These are phyloP conservation scores for Sphinx pinastri DNA, from an alignment of 2,888 invertebrate species.

Conservation along the genomic window DNA sequence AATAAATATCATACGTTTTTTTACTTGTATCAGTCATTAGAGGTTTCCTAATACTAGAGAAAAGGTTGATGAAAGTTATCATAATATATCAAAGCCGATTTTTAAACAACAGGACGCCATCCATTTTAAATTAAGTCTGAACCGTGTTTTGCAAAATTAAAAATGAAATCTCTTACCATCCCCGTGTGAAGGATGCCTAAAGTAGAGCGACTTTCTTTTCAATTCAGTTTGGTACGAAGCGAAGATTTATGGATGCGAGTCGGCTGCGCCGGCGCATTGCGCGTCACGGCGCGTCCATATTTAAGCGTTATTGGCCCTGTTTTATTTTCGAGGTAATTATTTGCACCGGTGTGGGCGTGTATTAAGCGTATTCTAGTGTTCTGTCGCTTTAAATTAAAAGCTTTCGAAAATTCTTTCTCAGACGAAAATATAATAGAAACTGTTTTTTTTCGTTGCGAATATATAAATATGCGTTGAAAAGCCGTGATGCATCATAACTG, in stretches of 20 bases:
- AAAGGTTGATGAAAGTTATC: neutral
- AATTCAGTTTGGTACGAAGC: constrained; percentile 8
- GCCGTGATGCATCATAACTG: too few relatives aligned
- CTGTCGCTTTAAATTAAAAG: neutral
- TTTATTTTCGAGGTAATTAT: constrained; percentile 45
- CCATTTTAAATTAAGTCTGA: neutral
- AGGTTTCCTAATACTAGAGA: too few relatives aligned
- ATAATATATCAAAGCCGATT: neutral
- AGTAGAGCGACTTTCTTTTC: constrained; percentile 19
- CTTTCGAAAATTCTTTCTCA: too few relatives aligned
- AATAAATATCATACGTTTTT: neutral
- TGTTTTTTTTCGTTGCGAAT: too few relatives aligned
- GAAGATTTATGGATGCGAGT: constrained; percentile 11
- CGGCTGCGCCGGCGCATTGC: neutral
- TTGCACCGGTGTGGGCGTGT: constrained; percentile 41
- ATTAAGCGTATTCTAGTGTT: neutral
- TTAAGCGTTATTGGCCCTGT: constrained; percentile 35
- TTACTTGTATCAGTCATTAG: too few relatives aligned
- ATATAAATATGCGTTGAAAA: too few relatives aligned
- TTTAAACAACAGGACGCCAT: neutral
- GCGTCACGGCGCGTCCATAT: neutral
- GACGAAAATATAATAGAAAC: too few relatives aligned
- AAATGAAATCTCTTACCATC: neutral
- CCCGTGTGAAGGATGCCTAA: neutral
- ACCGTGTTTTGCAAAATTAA: neutral